These are phyloP conservation scores for Rhea pennata DNA, from an alignment of 2,113 vertebrate genomes.

Conservation along the genomic window DNA sequence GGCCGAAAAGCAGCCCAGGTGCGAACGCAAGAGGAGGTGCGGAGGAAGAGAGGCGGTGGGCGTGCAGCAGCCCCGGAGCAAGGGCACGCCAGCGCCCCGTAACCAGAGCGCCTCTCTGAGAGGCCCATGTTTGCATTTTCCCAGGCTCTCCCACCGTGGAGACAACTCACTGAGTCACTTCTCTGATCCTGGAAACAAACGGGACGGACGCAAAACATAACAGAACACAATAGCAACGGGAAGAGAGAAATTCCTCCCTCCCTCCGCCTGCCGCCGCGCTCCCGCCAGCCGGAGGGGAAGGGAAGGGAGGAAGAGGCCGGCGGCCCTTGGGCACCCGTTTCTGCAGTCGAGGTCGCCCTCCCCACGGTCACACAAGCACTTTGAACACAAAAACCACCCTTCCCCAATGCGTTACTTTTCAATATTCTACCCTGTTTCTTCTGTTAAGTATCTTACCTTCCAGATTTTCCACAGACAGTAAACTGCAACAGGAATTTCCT, in stretches of 20 bases:
- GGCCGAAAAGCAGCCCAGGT: neutral
- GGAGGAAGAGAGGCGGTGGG: neutral
- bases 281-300: neutral
- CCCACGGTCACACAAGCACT: neutral
- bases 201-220: conserved; percentile 43
- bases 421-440: neutral
- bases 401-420: neutral
- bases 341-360: neutral
- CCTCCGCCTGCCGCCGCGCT: neutral
- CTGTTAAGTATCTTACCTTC: neutral
- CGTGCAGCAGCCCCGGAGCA: neutral
- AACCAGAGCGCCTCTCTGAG: conserved; percentile 59
- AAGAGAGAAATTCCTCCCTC: conserved; percentile 50
- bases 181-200: conserved; percentile 71
- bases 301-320: neutral
- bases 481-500: neutral
- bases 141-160: conserved; percentile 58
- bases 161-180: conserved; percentile 69
- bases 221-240: conserved; percentile 59
- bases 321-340: neutral
- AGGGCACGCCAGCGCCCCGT: neutral
- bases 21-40: neutral
- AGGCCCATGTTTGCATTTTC: conserved; percentile 56
- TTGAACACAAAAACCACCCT: neutral
- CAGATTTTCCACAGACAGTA: neutral